Base-by-base conservation (phyloP, 53 echinoderm and acorn worm genomes). In the Actinopyga echinites region DNA sequence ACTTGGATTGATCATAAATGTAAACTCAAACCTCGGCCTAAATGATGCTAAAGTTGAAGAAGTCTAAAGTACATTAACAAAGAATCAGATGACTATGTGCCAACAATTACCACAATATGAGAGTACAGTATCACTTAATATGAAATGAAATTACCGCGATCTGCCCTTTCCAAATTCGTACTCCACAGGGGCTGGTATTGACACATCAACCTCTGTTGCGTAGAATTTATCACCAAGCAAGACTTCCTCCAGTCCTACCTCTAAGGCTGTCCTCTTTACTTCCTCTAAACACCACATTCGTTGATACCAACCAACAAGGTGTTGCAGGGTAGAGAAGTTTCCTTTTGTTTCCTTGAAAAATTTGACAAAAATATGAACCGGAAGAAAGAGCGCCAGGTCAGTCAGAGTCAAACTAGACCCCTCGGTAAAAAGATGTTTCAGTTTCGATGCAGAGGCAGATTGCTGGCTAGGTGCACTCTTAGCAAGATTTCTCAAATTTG, bases 351-450 rank as follows among this genome's bases (percentile, higher is more conserved):
- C 23, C 22, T 9, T 75, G 15, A 43, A 42, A 23, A 43, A 43
- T 30, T 73, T 33, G 15, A 83, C 65, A 64, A 63, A 92, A 10
- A 88, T 59, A 65, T 97, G 92, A 30, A 94, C 57, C n/a, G 80
- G 83, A n/a, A 82, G 63, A 79, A 97, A 94, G 36, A 97, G 73
- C 26, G 92, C 91, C 64, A 97, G 65, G 74, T 97, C 97, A 54
- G 85, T 52, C 1, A 97, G 74, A 44, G 97, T 92, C 57, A 94
- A 79, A 56, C 85, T 80, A 12, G 80, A 80, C 5, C 94, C 94
- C 29, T 89, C 87, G 7, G 84, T 83, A 84, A 94, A 97, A n/a
- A 64, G 31, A 36, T 82, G 65, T 82, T 82, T 82, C 30, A 63
- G 34, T 2, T 60, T 23, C 23, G 63, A 42, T 26, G 8, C 43